These are phyloP conservation scores for Rhinichthys osculus DNA, from an alignment of 2,797 vertebrate genomes.

Conservation along the genomic window DNA sequence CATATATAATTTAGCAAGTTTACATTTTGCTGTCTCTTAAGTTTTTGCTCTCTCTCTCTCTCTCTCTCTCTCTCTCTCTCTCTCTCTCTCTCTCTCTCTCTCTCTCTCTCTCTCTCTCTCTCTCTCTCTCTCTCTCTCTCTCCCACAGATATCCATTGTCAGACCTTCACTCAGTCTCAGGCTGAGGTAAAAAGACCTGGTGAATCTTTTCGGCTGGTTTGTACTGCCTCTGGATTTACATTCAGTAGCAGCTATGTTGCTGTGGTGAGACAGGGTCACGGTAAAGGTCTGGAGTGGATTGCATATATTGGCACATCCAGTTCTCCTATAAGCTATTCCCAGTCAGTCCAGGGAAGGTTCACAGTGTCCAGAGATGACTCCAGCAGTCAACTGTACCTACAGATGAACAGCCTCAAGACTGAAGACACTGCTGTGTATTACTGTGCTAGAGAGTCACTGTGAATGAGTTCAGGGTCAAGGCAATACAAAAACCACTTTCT, in stretches of 20 bases:
- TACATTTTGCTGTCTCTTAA: not conserved
- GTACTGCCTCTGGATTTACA: not conserved
- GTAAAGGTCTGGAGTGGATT: not conserved
- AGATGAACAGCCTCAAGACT: slow-evolving; percentile 32
- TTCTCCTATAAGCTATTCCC: not conserved
- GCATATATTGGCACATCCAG: not conserved
- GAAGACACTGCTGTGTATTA: slow-evolving; percentile 38
- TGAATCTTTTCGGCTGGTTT: not conserved
- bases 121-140: too few relatives aligned
- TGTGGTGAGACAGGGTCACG: not conserved
- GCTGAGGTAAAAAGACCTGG: not conserved
- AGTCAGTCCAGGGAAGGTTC: slow-evolving; percentile 25
- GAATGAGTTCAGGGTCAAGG: not conserved
- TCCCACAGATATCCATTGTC: not conserved
- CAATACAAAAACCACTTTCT: slow-evolving; percentile 8
- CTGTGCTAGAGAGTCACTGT: not conserved
- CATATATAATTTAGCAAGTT: not conserved
- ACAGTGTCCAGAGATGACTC: slow-evolving; percentile 11
- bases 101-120: too few relatives aligned
- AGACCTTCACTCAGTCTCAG: slow-evolving; percentile 1
- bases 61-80: too few relatives aligned
- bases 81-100: too few relatives aligned
- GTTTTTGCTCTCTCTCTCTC: too few relatives aligned
- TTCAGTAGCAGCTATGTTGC: rapidly evolving
- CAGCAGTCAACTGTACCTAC: slow-evolving; percentile 15